Evolutionary conservation across 2,113 vertebrate genomes (phyloP), one percentile per base, ranked within the genome.

Genomic region (Lucifuga dentata): DNA sequence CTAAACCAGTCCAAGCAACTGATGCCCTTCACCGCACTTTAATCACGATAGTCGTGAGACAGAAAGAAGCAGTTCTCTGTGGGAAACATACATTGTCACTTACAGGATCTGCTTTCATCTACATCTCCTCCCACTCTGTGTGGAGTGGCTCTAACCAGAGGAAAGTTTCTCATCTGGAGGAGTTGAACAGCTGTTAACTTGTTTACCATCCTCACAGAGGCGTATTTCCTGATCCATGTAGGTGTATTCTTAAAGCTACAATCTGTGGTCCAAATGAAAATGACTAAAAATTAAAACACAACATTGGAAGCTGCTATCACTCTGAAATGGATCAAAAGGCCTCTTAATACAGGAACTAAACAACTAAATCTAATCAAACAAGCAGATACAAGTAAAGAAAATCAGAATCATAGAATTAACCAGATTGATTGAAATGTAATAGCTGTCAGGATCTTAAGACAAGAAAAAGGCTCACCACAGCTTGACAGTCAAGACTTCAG

Each of bases 41-140:
- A 23, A 61, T 13, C 46, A 6, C 26, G 55, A 40, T 68, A 40
- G 9, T 33, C 41, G 51, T 45, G 29, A 60, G 78, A 65, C 11
- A 16, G 16, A 17, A 41, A 60, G 21, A 15, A 19, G 26, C 26
- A 64, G 41, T 52, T 33, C 59, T 64, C 69, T 62, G 11, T 71
- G 62, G 36, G 56, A 65, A 45, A 40, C 63, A 55, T 29, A 49
- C 41, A 51, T 38, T 63, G 66, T 81, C 76, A 75, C 50, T 79
- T 70, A 50, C 39, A 63, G 59, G 61, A 61, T 78, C 76, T 77
- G 41, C 64, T 84, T 82, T 82, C 71, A 78, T 81, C 66, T 76
- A 26, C 66, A 72, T 81, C 75, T 63, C 76, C 82, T 86, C 84
- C 83, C 81, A 73, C 78, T 67, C 69, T 45, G 50, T 74, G 73